Evolutionary conservation across 2,888 invertebrate genomes (phyloP), one percentile per base, ranked within the genome.

Genomic region (Rhabditoides inermis): DNA sequence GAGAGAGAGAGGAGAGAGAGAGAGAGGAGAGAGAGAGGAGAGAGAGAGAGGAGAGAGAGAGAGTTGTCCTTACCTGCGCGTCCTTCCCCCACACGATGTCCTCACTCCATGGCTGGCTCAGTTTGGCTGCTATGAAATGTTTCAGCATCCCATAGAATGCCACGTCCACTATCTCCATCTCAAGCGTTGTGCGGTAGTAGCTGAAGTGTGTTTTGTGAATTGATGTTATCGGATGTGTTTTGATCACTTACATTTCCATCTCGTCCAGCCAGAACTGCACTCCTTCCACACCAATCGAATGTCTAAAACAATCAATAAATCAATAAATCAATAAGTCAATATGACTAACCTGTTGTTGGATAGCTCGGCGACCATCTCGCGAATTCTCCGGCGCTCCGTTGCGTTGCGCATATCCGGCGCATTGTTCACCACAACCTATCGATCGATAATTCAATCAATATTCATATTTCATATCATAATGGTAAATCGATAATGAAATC

Each of bases 361-460:
- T 51, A 76, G 73, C 20, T 66, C 68, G 28, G 64, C 60, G 15
- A 72, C 67, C 69, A 76, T 68, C 20, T 60, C 52, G 22, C 60
- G 55, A 7, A 75, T 51, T 36, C 62, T 49, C 28, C 60, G 55
- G 1, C 74, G 55, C 27, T 70, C 63, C 1, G 53, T 49, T 5
- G 57, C 61, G 40, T 67, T 58, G n/a, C 69, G 49, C 27, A 76
- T 36, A 56, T 76, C 69, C 2, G 73, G 74, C 18, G 73, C 69
- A 51, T 72, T 72, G 49, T 76, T 76, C 37, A 76, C 67, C 6
- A 76, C 75, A 6, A 75, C 53, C 63, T 70, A 53, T n/a, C n/a
- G n/a, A n/a, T n/a, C n/a, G n/a, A n/a, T n/a, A 44, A 58, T 32
- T 6, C n/a, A n/a, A 40, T 20, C 2, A 12, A 12, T n/a, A n/a